Evolutionary conservation across 2,888 invertebrate genomes (phyloP).

Genomic region (Hypomecis punctinalis): DNA sequence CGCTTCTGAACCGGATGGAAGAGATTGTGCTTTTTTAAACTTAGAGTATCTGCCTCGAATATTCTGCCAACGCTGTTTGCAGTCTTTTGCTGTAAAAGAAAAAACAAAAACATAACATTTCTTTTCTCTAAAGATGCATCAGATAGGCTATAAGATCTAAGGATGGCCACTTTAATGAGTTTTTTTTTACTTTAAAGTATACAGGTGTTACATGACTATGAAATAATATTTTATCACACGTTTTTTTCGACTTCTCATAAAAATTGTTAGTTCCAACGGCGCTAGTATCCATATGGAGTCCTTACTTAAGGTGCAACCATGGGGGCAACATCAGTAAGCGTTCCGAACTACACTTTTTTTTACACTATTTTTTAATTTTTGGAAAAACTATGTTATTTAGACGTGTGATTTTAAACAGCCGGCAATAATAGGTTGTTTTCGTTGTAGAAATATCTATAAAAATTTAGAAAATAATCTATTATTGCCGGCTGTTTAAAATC

Average conservation of each 20-base stretch:
- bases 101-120: too few species aligned
- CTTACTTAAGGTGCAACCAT: constrained; percentile 1
- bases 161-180: too few species aligned
- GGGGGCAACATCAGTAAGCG: background rate
- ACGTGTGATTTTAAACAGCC: background rate
- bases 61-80: too few species aligned
- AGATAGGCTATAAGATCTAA: too few species aligned
- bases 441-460: constrained; percentile 1
- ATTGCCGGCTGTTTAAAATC: constrained; percentile 1
- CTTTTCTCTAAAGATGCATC: too few species aligned
- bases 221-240: constrained; percentile 1
- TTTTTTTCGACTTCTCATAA: constrained; percentile 1
- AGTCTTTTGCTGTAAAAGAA: too few species aligned
- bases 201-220: constrained; percentile 1
- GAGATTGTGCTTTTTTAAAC: too few species aligned
- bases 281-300: constrained; percentile 1
- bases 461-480: background rate
- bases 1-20: too few species aligned
- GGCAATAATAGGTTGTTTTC: background rate
- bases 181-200: too few species aligned
- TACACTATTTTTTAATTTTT: constrained; percentile 1
- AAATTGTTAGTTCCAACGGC: constrained; percentile 1
- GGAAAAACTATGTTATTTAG: background rate
- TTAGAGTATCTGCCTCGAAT: too few species aligned
- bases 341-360: background rate